phyloP scores from a whole-genome alignment of 2,888 invertebrate species.

The Vandiemenella viatica region DNA sequence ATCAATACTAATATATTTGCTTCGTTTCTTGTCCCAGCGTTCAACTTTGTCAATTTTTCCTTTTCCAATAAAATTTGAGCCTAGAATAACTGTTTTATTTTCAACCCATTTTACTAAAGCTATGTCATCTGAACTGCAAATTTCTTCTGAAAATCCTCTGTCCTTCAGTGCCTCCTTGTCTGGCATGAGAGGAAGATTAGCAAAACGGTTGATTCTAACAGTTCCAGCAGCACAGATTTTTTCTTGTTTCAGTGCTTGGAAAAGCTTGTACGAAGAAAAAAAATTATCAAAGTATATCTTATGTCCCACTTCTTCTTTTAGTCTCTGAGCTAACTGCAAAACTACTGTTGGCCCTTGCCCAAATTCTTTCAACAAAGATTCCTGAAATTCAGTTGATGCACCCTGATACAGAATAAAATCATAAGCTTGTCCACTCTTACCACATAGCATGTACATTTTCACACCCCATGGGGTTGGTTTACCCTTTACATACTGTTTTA shows the following conservation, averaged over 20 bases:
- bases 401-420: slow-evolving; percentile 23
- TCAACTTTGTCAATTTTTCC: neutral
- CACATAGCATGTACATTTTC: slow-evolving; percentile 19
- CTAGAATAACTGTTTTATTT: neutral
- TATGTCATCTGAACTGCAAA: neutral
- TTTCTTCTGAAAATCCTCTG: neutral
- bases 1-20: slow-evolving; percentile 17
- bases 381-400: slow-evolving; percentile 6
- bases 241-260: slow-evolving; percentile 10
- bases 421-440: slow-evolving; percentile 20
- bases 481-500: slow-evolving; percentile 6
- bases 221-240: slow-evolving; percentile 3
- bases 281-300: slow-evolving; percentile 16
- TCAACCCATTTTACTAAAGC: neutral
- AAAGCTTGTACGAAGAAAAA: slow-evolving; percentile 14
- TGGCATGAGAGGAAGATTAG: neutral
- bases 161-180: neutral
- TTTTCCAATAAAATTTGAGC: neutral
- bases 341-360: slow-evolving; percentile 16
- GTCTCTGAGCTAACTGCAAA: slow-evolving; percentile 12
- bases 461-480: slow-evolving; percentile 10
- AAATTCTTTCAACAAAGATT: slow-evolving; percentile 9
- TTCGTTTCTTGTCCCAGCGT: slow-evolving; percentile 14
- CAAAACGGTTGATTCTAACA: neutral
- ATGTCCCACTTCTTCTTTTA: slow-evolving; percentile 8